These are phyloP conservation scores for Pelagia noctiluca DNA, from an alignment of 30 jellyfish, hydroid and myxozoan species.

Conservation along the genomic window DNA sequence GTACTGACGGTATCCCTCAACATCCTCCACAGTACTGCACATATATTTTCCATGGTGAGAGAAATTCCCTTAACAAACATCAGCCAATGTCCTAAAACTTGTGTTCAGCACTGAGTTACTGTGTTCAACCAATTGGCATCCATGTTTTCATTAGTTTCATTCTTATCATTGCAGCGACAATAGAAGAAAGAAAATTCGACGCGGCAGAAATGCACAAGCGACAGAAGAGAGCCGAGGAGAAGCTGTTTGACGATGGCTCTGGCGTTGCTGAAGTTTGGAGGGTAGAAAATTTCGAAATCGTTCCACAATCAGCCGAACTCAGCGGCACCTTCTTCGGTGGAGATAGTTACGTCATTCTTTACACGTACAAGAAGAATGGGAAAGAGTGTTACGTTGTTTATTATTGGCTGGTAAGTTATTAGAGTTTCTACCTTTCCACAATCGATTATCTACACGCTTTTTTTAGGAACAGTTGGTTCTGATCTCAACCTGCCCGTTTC, in stretches of 20 bases:
- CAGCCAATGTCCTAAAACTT: too few relatives aligned
- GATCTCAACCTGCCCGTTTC: too few relatives aligned
- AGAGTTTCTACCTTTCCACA: background rate
- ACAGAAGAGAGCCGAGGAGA: slow-evolving; percentile 77
- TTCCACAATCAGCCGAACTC: slow-evolving; percentile 82
- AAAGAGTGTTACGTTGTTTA: slow-evolving; percentile 81
- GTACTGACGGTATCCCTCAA: too few relatives aligned
- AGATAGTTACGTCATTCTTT: slow-evolving; percentile 88
- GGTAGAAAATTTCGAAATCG: slow-evolving; percentile 84
- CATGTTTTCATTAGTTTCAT: too few relatives aligned
- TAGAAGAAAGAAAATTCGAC: slow-evolving; percentile 87
- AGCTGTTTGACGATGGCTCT: slow-evolving; percentile 91
- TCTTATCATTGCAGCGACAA: too few relatives aligned
- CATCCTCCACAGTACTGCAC: too few relatives aligned
- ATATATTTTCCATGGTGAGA: too few relatives aligned
- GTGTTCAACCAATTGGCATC: too few relatives aligned
- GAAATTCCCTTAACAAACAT: too few relatives aligned
- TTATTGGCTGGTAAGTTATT: slow-evolving; percentile 93
- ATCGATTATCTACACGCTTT: too few relatives aligned
- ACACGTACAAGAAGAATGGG: slow-evolving; percentile 77
- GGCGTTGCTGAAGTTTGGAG: slow-evolving; percentile 94
- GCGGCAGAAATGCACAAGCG: slow-evolving; percentile 83
- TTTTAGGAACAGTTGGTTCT: too few relatives aligned
- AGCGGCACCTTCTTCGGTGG: slow-evolving; percentile 96
- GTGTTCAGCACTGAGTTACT: too few relatives aligned